Percentiles rank a stretch among this genome's conserved stretches.
Evolutionary conservation across 2,888 invertebrate species (phyloP).

Genomic region (Erebia epiphron): DNA sequence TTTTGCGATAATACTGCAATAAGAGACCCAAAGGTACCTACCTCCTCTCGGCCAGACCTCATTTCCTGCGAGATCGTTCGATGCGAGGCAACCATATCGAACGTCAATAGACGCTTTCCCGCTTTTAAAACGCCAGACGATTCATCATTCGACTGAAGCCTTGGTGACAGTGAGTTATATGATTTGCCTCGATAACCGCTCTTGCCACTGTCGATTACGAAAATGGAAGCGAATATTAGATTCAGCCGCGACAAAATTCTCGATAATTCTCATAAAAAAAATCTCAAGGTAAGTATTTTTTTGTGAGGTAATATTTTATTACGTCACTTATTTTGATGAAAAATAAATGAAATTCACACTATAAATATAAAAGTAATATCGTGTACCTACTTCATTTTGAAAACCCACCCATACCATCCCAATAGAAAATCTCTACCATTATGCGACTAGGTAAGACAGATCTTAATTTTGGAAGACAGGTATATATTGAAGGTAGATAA

Average conservation of each 20-base stretch:
- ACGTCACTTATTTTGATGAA: no score
- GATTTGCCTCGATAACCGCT: slow-evolving; percentile 19
- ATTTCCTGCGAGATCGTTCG: slow-evolving; percentile 27
- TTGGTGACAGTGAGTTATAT: slow-evolving; percentile 22
- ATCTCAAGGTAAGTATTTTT: no score
- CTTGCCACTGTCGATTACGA: slow-evolving; percentile 14
- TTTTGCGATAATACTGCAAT: background rate
- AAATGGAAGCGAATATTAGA: slow-evolving; percentile 9
- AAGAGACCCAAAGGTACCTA: slow-evolving; percentile 5
- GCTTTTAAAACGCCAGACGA: slow-evolving; percentile 15
- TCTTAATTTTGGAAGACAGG: no score
- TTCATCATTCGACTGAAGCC: slow-evolving; percentile 14
- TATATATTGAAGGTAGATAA: no score
- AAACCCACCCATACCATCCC: no score
- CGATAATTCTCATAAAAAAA: background rate
- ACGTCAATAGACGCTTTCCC: slow-evolving; percentile 9
- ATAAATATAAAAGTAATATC: no score
- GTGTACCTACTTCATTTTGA: no score
- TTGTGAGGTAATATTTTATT: no score
- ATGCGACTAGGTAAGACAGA: no score
- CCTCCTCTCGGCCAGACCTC: slow-evolving; percentile 18
- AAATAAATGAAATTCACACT: no score
- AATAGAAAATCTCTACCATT: no score
- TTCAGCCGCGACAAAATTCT: background rate
- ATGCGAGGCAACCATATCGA: slow-evolving; percentile 21